Conservation (phyloP, 2,797 vertebrate genomes). For the Chiloscyllium punctatum region DNA sequence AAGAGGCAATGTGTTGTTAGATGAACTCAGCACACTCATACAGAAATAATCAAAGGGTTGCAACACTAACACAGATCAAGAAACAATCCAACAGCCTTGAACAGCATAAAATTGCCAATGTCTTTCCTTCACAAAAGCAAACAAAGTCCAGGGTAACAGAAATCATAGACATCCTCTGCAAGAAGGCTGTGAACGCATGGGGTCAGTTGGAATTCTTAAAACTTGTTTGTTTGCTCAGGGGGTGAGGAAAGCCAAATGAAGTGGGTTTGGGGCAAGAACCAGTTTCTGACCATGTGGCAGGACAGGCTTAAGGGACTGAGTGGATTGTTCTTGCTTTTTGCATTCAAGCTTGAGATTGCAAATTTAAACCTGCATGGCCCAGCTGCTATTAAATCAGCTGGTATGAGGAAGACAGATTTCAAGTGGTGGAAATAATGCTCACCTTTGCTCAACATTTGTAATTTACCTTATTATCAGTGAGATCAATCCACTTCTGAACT, state of each 20-base stretch:
- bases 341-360: background rate
- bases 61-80: background rate
- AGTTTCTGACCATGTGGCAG: background rate
- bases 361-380: background rate
- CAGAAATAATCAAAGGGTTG: background rate
- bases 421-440: background rate
- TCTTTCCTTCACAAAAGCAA: background rate
- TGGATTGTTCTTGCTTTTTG: background rate
- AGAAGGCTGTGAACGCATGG: background rate
- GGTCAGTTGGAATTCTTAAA: background rate
- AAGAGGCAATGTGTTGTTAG: background rate
- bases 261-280: background rate
- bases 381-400: background rate
- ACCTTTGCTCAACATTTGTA: background rate
- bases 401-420: background rate
- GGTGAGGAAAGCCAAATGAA: background rate
- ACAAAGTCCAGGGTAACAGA: background rate
- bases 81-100: background rate
- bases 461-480: slow-evolving; percentile 84
- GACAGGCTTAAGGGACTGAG: background rate
- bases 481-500: slow-evolving; percentile 91
- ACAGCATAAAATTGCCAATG: background rate
- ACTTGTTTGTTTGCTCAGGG: background rate
- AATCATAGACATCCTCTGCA: background rate
- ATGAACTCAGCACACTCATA: background rate